Base-by-base conservation (phyloP, 1,140 invertebrate species). In the Mylabris phalerata region DNA sequence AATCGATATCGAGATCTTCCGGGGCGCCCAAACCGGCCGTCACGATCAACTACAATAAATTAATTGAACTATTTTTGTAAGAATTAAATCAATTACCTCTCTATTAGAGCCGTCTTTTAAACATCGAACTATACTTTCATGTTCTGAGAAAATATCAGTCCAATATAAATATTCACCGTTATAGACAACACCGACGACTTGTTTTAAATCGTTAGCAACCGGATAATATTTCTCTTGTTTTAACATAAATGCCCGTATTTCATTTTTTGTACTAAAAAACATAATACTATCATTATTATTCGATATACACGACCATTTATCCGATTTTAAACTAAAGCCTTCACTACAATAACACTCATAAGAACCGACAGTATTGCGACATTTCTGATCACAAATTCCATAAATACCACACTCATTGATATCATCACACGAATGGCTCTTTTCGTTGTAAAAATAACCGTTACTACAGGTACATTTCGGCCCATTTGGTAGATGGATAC, bases 341-440 rank as follows among this genome's bases (percentile, higher is more conserved):
- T 80, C 71, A 24, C 88, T 84, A 73, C 95, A 97, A 41, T 78
- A 77, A 69, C 95, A 98, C 4, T 74, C 77, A 69, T 85, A 96
- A 1, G 82, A 84, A 0, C 93, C 93, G 0, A 76, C 75, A 0
- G 74, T 81, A 69, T 98, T 95, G 13, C 79, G 72, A 67, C 95
- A 98, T 48, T 73, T 71, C 71, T 98, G 95, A 54, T 89, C 88
- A 65, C 95, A 98, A 0, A 80, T 75, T 6, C 87, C 86, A 45
- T 82, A 85, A 6, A 71, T 76, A 54, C 84, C 79, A 71, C 93
- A 95, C 73, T 95, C 93, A 72, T 95, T 79, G 11, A 93, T 83
- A 71, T 95, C 69, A 5, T 62, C 57, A 62, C 78, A 80, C 19
- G 64, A 63, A 10, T 42, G 4, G 5, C 3, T n/a, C 41, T 72